phyloP scores from a whole-genome alignment of 2,888 invertebrate genomes.

The Eucera pruinosa region DNA sequence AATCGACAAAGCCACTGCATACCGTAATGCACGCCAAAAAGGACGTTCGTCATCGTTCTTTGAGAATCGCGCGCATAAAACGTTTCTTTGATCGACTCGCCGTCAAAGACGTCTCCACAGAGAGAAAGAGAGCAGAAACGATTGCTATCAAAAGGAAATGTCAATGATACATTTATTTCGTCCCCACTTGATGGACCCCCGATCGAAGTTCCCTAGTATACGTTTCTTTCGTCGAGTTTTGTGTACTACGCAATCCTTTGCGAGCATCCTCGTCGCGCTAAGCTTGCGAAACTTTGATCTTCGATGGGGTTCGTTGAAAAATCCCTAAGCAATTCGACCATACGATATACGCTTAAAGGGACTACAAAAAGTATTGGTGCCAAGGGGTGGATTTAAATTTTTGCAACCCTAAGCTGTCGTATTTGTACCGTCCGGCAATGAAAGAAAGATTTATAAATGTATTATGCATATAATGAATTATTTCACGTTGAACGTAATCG shows the following conservation, averaged over 20 bases:
- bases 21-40: constrained; percentile 50
- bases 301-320: not conserved
- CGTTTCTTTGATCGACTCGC: constrained; percentile 44
- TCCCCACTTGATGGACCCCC: not conserved
- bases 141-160: constrained; percentile 27
- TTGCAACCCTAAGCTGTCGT: too few species aligned
- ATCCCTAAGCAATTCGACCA: not conserved
- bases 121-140: not conserved
- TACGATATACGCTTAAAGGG: too few species aligned
- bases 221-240: not conserved
- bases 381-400: too few species aligned
- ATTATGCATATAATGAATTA: too few species aligned
- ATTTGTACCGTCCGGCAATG: too few species aligned
- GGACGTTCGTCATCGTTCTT: constrained; percentile 42
- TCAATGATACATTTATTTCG: constrained; percentile 38
- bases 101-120: constrained; percentile 41
- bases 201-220: not conserved
- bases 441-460: too few species aligned
- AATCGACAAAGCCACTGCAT: constrained; percentile 47
- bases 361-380: too few species aligned
- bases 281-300: too few species aligned
- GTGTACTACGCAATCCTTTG: not conserved
- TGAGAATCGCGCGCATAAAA: constrained; percentile 38
- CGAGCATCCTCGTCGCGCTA: not conserved
- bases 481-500: too few species aligned